Evolutionary conservation across 2,797 vertebrate species (phyloP), one percentile per base, ranked within the genome.

Genomic region (Mus spretus): DNA sequence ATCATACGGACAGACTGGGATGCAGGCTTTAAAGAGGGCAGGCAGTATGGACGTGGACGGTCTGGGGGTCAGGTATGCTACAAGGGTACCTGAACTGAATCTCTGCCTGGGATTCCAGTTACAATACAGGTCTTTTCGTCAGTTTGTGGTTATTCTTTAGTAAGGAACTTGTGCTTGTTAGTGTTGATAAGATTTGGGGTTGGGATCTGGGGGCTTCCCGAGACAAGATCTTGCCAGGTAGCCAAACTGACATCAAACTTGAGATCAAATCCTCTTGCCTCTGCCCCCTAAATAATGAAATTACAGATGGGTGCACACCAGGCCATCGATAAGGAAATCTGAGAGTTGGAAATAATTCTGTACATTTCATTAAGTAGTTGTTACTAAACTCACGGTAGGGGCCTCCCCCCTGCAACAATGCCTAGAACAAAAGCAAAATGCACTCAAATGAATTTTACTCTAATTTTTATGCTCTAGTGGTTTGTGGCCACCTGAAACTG

Each of bases 1-100:
- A 99, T 99, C 96, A 99, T 99, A 97, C 98, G 99, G 81, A 99
- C 99, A 19, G 99, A 99, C 97, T 99, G 99, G 99, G 99, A 99
- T 0, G 99, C 99, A 0, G 99, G 99, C 57, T 99, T 99, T 95
- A 99, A 99, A 96, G 99, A 99, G 96, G 99, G 99, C 40, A 97
- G 99, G 63, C 99, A 99, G 97, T 99, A 99, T 1, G 99, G 99
- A 26, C 99, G 99, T 0, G 99, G 99, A 20, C 99, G 99, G 96
- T 99, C 99, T 26, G 99, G 99, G 59, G 99, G 99, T 90, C 99
- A 99, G 99, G 99, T 99, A 96, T 96, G 98, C 98, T 99, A 98
- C 99, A 99, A 89, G 96, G 97, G 77, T 59, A 22, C 90, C 65
- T 67, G 40, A 57, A 44, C 47, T 70, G 7, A 57, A 53, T 55